A percentile compares a stretch with the other conserved stretches of the same genome.
Conservation (phyloP, 2,888 invertebrate species). For the Troides helena region DNA sequence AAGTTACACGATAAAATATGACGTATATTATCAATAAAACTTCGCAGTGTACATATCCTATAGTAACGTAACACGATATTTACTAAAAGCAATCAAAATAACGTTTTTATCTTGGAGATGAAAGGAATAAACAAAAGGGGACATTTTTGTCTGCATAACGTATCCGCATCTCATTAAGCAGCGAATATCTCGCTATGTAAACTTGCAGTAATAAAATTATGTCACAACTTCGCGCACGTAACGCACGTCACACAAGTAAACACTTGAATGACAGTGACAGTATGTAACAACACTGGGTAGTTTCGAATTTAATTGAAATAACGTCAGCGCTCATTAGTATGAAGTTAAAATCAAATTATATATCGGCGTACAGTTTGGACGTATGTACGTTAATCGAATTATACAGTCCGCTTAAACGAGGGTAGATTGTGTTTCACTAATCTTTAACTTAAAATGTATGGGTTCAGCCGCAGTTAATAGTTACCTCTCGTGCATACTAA, state of each 20-base stretch:
- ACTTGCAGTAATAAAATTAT: conserved; percentile 17
- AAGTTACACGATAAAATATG: no score
- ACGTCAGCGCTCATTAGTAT: conserved; percentile 31
- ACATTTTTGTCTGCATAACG: not conserved
- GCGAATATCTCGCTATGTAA: conserved; percentile 8
- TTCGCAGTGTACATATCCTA: no score
- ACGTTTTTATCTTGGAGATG: not conserved
- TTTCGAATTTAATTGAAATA: conserved; percentile 33
- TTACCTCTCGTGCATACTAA: conserved; percentile 22
- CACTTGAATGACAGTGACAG: conserved; percentile 20
- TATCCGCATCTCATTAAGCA: conserved; percentile 8
- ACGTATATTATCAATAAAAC: no score
- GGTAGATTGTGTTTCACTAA: conserved; percentile 26
- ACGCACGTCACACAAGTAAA: conserved; percentile 14
- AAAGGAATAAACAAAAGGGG: not conserved
- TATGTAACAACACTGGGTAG: conserved; percentile 20
- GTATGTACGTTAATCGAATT: conserved; percentile 26
- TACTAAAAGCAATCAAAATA: not conserved
- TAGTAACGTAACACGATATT: not conserved
- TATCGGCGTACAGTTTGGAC: conserved; percentile 16
- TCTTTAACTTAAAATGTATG: conserved; percentile 26
- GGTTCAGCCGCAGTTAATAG: conserved; percentile 20
- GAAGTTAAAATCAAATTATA: conserved; percentile 35
- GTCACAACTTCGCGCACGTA: conserved; percentile 5
- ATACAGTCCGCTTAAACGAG: conserved; percentile 22